A percentile compares a stretch with the other conserved stretches of the same genome.
Evolutionary conservation across 2,113 vertebrate genomes (phyloP).

Genomic region (Sclerurus mexicanus): DNA sequence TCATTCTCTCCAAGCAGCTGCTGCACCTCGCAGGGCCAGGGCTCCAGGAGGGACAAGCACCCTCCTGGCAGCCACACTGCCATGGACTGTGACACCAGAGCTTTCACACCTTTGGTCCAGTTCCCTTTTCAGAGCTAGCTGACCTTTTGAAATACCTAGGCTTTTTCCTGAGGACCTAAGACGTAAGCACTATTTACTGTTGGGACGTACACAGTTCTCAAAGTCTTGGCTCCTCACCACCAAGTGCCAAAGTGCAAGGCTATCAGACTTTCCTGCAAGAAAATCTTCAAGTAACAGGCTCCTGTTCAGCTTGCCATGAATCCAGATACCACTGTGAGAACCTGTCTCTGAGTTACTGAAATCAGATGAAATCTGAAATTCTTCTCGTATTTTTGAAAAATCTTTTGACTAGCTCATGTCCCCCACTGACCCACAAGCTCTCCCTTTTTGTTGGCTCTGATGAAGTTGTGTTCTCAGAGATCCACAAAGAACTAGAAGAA

Average conservation of each 20-base stretch:
- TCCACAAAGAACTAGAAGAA: not conserved
- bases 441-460: not conserved
- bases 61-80: not conserved
- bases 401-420: not conserved
- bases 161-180: not conserved
- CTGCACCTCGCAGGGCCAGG: not conserved
- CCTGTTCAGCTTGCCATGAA: not conserved
- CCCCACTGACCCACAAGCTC: not conserved
- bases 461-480: not conserved
- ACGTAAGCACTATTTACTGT: not conserved
- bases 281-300: not conserved
- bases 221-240: not conserved
- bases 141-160: not conserved
- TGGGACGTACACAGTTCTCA: not conserved
- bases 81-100: not conserved
- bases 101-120: not conserved
- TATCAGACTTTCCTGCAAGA: not conserved
- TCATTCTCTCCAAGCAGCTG: not conserved
- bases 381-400: not conserved
- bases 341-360: not conserved
- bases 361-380: not conserved
- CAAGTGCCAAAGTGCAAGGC: not conserved
- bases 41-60: not conserved
- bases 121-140: not conserved
- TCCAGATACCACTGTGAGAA: not conserved